Evolutionary conservation across 2,888 invertebrate species (phyloP), one percentile per base, ranked within the genome.

Genomic region (Ischnus inquisitorius): DNA sequence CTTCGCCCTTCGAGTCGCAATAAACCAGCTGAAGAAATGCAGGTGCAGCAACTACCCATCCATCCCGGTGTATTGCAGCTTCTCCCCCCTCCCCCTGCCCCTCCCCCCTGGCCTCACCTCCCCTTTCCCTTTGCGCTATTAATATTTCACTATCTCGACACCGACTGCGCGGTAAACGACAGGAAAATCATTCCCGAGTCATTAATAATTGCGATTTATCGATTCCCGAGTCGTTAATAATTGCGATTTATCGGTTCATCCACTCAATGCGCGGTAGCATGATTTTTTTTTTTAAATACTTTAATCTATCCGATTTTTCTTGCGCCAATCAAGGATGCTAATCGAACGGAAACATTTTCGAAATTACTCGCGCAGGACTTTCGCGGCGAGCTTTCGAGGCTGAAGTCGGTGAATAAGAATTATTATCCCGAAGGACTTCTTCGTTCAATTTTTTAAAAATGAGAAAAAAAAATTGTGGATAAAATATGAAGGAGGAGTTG

Each of bases 11-110:
- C 54, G 57, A 71, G 46, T n/a, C 10, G 64, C 60, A 60, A 69
- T 67, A 69, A 75, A 64, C 60, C 62, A n/a, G 22, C 69, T 19
- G 67, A 77, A 83, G 71, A 80, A 77, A 83, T 72, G 68, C 71
- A 83, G 76, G 83, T 72, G 83, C 83, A 76, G 79, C 83, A 72
- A 71, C 51, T 64, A 43, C 10, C 25, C 57, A 76, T 71, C 75
- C 16, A 25, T 22, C 14, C 28, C 14, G 19, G 39, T 71, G 69
- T 39, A 69, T 71, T 16, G 10, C 41, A 48, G 25, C 60, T 75
- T 57, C 41, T 65, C 69, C 41, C 4, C 34, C n/a, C n/a, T n/a
- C n/a, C n/a, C n/a, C n/a, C n/a, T n/a, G n/a, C n/a, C n/a, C n/a
- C n/a, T n/a, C n/a, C n/a, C n/a, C n/a, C n/a, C n/a, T n/a, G n/a